A percentile compares a stretch with the other conserved stretches of the same genome.
Evolutionary conservation across 2,113 vertebrate species (phyloP).

Genomic region (Onychostruthus taczanowskii): DNA sequence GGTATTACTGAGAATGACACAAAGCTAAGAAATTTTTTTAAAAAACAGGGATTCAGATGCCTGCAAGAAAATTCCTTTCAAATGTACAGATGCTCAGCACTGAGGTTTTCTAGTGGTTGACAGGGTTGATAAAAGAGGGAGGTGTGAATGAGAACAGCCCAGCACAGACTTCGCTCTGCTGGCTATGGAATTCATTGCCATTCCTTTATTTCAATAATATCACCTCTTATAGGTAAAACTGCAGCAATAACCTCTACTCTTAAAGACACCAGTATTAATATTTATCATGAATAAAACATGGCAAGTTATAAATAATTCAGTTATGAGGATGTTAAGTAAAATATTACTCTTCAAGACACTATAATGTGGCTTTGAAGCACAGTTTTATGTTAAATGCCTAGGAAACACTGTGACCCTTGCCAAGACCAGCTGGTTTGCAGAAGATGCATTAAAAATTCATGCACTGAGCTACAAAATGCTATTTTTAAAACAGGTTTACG

Average conservation of each 20-base stretch:
- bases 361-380: constrained; percentile 79
- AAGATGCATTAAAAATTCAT: constrained; percentile 66
- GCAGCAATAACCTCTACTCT: constrained; percentile 62
- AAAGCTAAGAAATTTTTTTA: not conserved
- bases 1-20: not conserved
- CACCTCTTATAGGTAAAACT: constrained; percentile 66
- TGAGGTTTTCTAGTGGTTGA: not conserved
- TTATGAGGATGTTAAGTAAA: constrained; percentile 75
- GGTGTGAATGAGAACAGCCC: constrained; percentile 18
- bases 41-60: not conserved
- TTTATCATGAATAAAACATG: constrained; percentile 79
- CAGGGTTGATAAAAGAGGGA: not conserved
- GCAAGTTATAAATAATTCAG: constrained; percentile 82
- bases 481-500: constrained; percentile 12
- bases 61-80: not conserved
- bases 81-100: not conserved
- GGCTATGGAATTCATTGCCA: not conserved
- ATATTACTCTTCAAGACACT: constrained; percentile 75
- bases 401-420: constrained; percentile 63
- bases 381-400: constrained; percentile 59
- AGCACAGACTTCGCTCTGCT: not conserved
- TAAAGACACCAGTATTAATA: constrained; percentile 70
- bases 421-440: constrained; percentile 65
- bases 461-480: constrained; percentile 21
- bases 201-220: constrained; percentile 59